These are phyloP conservation scores for Pleuronectes platessa DNA, from an alignment of 2,113 vertebrate species.

Conservation along the genomic window DNA sequence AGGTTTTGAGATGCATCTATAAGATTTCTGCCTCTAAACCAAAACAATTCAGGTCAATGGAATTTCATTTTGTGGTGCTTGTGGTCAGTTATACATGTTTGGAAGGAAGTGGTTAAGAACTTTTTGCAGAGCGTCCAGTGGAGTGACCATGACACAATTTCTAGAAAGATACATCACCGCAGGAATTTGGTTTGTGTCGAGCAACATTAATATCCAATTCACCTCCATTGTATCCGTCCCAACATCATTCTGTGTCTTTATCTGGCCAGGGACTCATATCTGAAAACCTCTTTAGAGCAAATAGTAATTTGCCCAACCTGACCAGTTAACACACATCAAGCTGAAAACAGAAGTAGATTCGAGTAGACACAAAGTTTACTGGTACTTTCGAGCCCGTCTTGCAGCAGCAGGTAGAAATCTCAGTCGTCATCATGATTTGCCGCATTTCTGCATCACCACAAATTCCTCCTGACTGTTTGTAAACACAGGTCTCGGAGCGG, in stretches of 20 bases:
- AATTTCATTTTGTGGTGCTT: background rate
- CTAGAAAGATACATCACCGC: too few species aligned
- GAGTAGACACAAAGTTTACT: constrained; percentile 6
- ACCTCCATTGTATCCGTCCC: background rate
- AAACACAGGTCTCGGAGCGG: constrained; percentile 43
- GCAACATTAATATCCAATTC: too few species aligned
- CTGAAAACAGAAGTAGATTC: background rate
- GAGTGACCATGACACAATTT: too few species aligned
- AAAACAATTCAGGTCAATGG: background rate
- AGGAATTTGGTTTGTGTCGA: too few species aligned
- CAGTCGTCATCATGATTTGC: constrained; percentile 16
- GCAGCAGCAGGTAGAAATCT: constrained; percentile 30
- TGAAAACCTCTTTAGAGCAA: background rate
- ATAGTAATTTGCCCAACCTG: background rate
- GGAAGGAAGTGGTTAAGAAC: background rate
- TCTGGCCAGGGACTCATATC: too few species aligned
- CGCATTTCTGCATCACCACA: background rate
- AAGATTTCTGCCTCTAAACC: background rate
- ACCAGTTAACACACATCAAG: constrained; percentile 8
- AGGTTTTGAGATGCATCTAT: background rate
- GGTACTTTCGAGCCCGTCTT: constrained; percentile 22
- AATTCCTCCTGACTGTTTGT: constrained; percentile 50
- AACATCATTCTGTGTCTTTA: too few species aligned
- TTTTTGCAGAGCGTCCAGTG: too few species aligned
- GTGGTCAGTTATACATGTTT: background rate